A percentile compares a stretch with the other conserved stretches of the same genome.
Evolutionary conservation across 2,113 vertebrate genomes (phyloP).

Genomic region (Pangasianodon hypophthalmus): DNA sequence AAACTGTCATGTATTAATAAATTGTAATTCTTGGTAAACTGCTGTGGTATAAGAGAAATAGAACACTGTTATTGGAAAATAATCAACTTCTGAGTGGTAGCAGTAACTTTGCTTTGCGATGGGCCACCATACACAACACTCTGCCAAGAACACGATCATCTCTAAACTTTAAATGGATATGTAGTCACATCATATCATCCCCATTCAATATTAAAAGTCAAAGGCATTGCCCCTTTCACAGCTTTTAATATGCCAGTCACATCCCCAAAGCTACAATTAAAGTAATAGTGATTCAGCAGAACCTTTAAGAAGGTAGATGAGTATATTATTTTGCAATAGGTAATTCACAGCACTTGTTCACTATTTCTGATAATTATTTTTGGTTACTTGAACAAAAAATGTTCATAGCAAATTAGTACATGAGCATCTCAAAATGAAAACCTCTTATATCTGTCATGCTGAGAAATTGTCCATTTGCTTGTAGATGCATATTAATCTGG

Average conservation of each 20-base stretch:
- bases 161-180: background rate
- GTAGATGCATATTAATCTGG: background rate
- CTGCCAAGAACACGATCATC: background rate
- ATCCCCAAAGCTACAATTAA: background rate
- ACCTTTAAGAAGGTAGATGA: background rate
- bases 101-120: background rate
- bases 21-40: background rate
- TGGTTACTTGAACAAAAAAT: too few species aligned
- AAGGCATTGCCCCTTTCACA: too few species aligned
- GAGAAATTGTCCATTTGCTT: background rate
- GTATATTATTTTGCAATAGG: too few species aligned
- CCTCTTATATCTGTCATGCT: background rate
- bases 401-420: too few species aligned
- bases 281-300: too few species aligned
- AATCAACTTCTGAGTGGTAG: background rate
- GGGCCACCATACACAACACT: background rate
- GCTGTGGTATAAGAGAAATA: background rate
- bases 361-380: too few species aligned
- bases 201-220: background rate
- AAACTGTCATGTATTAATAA: too few species aligned
- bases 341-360: too few species aligned
- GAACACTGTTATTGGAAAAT: background rate
- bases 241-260: background rate
- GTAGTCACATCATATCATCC: background rate
- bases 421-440: too few species aligned